These are phyloP conservation scores for Dasypogon diadema DNA, from an alignment of 2,888 invertebrate species.

Conservation along the genomic window DNA sequence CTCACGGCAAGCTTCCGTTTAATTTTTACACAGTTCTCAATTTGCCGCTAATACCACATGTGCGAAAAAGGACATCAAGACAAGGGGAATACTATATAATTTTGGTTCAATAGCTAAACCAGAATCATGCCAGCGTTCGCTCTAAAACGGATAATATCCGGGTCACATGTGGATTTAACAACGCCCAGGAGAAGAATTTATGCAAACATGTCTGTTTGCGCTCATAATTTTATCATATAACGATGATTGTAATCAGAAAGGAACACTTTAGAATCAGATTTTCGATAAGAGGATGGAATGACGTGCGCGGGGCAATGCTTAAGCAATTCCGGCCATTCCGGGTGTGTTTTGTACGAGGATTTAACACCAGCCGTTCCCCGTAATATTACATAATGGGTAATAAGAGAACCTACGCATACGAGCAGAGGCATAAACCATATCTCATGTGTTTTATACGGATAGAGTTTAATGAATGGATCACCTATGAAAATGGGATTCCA, in stretches of 20 bases:
- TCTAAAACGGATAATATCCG: constrained; percentile 33
- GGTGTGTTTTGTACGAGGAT: neutral
- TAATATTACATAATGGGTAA: constrained; percentile 35
- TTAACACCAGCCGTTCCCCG: neutral
- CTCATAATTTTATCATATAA: constrained; percentile 46
- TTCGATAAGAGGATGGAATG: constrained; percentile 37
- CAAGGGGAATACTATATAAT: neutral
- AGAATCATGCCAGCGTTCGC: neutral
- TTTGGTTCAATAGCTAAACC: constrained; percentile 20
- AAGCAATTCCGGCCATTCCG: constrained; percentile 20
- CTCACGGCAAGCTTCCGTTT: neutral
- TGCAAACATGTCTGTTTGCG: constrained; percentile 39
- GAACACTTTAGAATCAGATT: constrained; percentile 30
- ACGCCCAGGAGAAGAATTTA: constrained; percentile 28
- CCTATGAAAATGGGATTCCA: constrained; percentile 20
- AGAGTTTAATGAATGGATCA: constrained; percentile 40
- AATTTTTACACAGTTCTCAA: constrained; percentile 17
- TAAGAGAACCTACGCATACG: constrained; percentile 16
- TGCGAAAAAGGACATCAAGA: neutral
- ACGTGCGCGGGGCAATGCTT: constrained; percentile 21
- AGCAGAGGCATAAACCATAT: neutral
- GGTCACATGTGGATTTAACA: constrained; percentile 43
- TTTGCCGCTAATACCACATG: constrained; percentile 2
- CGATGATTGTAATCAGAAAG: constrained; percentile 40
- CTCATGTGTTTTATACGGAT: constrained; percentile 28